Conservation (phyloP, 2,113 vertebrate species). For the Nothoprocta perdicaria region DNA sequence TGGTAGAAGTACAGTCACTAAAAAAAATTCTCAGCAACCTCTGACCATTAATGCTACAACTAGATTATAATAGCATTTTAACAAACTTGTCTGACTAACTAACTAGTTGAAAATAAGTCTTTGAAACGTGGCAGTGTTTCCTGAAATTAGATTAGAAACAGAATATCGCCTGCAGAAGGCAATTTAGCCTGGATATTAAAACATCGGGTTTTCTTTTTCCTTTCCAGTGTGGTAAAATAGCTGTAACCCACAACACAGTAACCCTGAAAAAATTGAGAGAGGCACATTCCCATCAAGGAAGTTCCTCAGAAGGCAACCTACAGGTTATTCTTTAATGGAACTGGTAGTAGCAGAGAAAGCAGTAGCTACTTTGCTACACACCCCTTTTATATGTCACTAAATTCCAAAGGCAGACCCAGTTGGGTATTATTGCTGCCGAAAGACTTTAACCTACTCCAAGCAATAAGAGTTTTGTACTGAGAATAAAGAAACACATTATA, state of each 20-base stretch:
- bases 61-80: not conserved
- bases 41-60: not conserved
- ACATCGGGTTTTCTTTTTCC: not conserved
- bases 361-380: not conserved
- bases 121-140: not conserved
- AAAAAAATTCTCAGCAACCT: not conserved
- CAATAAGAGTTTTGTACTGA: conserved; percentile 14
- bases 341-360: not conserved
- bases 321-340: not conserved
- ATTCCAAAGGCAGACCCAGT: conserved; percentile 31
- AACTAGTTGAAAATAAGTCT: not conserved
- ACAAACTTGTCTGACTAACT: not conserved
- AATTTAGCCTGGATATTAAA: not conserved
- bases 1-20: not conserved
- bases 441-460: conserved; percentile 12
- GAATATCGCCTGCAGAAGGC: not conserved
- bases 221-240: not conserved
- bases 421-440: conserved; percentile 9
- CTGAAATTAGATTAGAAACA: not conserved
- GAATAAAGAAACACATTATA: conserved; percentile 42
- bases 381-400: not conserved
- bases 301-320: not conserved
- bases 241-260: not conserved
- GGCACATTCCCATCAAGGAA: not conserved
- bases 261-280: not conserved